Base-by-base conservation (phyloP, 2,888 invertebrate genomes). In the Sphaerophoria rueppellii region DNA sequence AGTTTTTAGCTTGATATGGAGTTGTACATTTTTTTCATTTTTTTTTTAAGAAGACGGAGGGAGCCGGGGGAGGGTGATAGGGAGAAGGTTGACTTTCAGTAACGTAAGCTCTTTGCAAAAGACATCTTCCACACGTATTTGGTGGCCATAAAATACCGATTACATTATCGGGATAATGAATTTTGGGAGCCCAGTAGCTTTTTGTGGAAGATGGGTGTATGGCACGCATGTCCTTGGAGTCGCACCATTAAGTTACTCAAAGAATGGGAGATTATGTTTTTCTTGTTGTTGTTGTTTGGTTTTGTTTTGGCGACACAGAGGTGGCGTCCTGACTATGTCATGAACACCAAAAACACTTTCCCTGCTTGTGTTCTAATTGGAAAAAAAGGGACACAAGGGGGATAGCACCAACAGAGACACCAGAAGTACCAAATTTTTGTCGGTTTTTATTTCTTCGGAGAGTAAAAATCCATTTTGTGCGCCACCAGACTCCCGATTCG, bases 151-250 rank as follows among this genome's bases (percentile, higher is more conserved):
- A 85, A 85, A 85, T 77, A 77, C 81, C 85, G 85, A 85, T 85
- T 85, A 81, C 85, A 85, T 85, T 85, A 85, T 85, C 81, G 81
- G 58, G 73, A 81, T 85, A 85, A 85, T 85, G 85, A 85, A 85
- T 85, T 24, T 81, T 76, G 83, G 79, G 69, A 70, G 79, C 58
- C 24, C 57, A 67, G 14, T 57, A 16, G 63, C 46, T 55, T 24
- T 24, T 24, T 24, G 24, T 43, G 65, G 70, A 73, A 67, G 72
- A 55, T 61, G 79, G 69, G 63, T 57, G 43, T 67, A 67, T 54
- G 67, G 61, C 60, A 63, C 32, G 63, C 72, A 63, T 81, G 80
- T 80, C 83, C 83, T 83, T 83, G 71, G 76, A 76, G 75, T 74
- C 70, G 43, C 70, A 76, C 70, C 72, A 72, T 74, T 80, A 79